Conservation (phyloP, 2,113 vertebrate species). For the Noctilio leporinus region DNA sequence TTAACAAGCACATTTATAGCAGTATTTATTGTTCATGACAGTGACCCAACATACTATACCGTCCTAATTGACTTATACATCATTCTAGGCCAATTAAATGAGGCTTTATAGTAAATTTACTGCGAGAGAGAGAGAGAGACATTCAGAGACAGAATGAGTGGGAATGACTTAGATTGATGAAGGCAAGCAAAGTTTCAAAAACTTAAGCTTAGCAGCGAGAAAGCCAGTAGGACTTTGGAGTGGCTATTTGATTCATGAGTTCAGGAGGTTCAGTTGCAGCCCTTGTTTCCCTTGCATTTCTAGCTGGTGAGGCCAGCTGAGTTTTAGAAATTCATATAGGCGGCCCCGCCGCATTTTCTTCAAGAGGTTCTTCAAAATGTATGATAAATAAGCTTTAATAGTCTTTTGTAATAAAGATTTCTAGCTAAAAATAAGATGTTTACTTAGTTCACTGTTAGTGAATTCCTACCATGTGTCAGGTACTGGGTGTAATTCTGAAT, state of each 20-base stretch:
- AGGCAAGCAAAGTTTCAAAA: background rate
- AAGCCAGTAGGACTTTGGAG: background rate
- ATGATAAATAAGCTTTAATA: background rate
- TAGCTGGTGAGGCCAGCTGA: background rate
- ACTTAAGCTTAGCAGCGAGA: background rate
- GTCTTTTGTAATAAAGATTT: background rate
- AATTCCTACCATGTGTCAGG: background rate
- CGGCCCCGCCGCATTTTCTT: background rate
- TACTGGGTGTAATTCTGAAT: background rate
- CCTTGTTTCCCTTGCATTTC: background rate
- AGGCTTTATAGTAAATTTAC: background rate
- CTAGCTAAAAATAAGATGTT: background rate
- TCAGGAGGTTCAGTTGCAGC: background rate
- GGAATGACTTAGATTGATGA: background rate
- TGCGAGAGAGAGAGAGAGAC: background rate
- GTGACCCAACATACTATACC: background rate
- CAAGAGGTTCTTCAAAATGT: background rate
- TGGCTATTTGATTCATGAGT: background rate
- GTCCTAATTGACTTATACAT: background rate
- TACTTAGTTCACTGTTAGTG: background rate
- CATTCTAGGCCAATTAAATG: background rate
- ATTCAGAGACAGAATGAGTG: background rate
- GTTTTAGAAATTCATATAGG: background rate
- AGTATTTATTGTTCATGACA: background rate
- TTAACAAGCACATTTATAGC: background rate